Evolutionary conservation across 2,113 vertebrate genomes (phyloP).

Genomic region (Pleuronectes platessa): DNA sequence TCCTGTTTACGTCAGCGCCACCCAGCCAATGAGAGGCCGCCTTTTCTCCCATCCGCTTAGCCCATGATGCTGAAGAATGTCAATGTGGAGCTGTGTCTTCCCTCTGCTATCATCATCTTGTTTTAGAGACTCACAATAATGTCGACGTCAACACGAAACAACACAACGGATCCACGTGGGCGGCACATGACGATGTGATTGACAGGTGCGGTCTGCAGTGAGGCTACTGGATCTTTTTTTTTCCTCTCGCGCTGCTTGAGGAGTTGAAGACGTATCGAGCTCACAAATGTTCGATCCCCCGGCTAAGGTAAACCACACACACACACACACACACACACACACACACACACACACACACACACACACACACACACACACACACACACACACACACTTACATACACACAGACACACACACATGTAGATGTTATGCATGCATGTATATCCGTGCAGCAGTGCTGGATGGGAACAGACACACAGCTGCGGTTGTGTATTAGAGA

Average conservation of each 20-base stretch:
- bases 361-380: too few relatives aligned
- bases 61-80: conserved; percentile 45
- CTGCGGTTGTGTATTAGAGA: background rate
- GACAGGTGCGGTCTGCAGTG: background rate
- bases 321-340: too few relatives aligned
- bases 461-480: background rate
- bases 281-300: conserved; percentile 24
- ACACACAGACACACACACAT: too few relatives aligned
- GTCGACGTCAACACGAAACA: background rate
- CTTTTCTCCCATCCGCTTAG: conserved; percentile 24
- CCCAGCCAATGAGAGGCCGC: conserved; percentile 54
- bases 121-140: background rate
- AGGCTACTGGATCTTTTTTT: background rate
- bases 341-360: too few relatives aligned
- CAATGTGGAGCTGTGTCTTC: conserved; percentile 2
- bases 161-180: background rate
- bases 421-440: background rate
- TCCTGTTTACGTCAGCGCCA: conserved; percentile 53
- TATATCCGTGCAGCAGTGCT: background rate
- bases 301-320: conserved; percentile 56
- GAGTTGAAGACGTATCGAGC: conserved; percentile 2
- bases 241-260: conserved; percentile 9
- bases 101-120: background rate
- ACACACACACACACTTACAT: too few relatives aligned
- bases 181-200: conserved; percentile 2